These are phyloP conservation scores for Nezara viridula DNA, from an alignment of 2,888 invertebrate species.

Conservation along the genomic window DNA sequence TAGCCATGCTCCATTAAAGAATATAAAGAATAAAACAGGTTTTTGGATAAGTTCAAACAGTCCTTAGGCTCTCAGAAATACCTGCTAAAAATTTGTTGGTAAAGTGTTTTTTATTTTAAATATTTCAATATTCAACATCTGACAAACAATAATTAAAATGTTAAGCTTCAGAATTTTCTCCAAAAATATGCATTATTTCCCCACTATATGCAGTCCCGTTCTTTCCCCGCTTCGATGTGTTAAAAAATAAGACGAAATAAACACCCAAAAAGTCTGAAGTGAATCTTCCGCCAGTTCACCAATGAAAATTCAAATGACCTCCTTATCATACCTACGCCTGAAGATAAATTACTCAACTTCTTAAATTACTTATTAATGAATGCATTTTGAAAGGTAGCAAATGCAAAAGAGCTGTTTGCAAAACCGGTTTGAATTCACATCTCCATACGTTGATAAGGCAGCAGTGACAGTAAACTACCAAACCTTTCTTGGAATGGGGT, in stretches of 20 bases:
- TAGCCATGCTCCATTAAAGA: too few relatives aligned
- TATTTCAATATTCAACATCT: too few relatives aligned
- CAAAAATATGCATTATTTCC: too few relatives aligned
- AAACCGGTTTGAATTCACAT: slow-evolving; percentile 5
- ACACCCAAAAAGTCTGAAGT: neutral
- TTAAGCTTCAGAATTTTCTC: too few relatives aligned
- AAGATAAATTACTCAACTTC: neutral
- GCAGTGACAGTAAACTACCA: neutral
- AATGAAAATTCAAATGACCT: neutral
- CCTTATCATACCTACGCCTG: neutral
- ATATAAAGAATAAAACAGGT: too few relatives aligned
- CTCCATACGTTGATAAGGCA: neutral
- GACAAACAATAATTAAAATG: too few relatives aligned
- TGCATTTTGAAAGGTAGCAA: slow-evolving; percentile 28
- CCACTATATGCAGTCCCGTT: too few relatives aligned
- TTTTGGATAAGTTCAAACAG: too few relatives aligned
- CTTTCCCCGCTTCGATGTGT: too few relatives aligned
- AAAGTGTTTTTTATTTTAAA: too few relatives aligned
- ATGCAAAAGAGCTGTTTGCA: slow-evolving; percentile 23
- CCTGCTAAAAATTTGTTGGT: too few relatives aligned
- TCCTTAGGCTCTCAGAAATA: too few relatives aligned
- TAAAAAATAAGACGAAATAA: neutral
- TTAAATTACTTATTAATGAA: neutral
- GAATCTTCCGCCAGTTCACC: neutral
- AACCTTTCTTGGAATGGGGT: neutral